Evolutionary conservation across 2,888 invertebrate species (phyloP).

Genomic region (Blomia tropicalis): DNA sequence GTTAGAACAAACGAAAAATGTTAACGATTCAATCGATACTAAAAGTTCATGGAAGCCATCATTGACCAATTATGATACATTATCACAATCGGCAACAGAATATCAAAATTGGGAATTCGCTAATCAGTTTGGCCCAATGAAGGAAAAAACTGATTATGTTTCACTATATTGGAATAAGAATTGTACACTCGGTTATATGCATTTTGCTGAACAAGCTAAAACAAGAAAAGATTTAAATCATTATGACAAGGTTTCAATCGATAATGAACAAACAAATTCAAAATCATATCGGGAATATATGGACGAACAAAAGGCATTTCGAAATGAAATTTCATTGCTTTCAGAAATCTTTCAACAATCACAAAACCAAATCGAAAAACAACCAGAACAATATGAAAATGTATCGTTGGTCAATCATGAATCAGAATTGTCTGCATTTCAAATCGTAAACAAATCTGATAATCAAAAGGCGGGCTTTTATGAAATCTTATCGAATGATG

Average conservation of each 20-base stretch:
- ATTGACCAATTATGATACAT: too few relatives aligned
- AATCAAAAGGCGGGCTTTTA: background rate
- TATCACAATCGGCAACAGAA: background rate
- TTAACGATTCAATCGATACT: background rate
- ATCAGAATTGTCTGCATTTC: background rate
- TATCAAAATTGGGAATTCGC: background rate
- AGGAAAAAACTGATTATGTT: background rate
- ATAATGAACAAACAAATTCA: background rate
- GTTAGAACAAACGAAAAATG: background rate
- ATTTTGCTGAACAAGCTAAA: background rate
- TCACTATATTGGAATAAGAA: slow-evolving; percentile 1
- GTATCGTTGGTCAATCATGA: slow-evolving; percentile 2
- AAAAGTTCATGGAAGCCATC: background rate
- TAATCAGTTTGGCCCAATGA: background rate
- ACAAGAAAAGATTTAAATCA: too few relatives aligned
- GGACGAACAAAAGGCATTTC: background rate
- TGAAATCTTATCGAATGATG: background rate
- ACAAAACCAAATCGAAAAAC: background rate
- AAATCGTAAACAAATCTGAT: background rate
- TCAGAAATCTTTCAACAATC: background rate
- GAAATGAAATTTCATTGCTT: background rate
- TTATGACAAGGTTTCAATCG: background rate
- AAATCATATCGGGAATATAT: background rate
- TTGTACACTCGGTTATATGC: background rate
- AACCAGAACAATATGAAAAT: background rate